Evolutionary conservation across 2,888 invertebrate genomes (phyloP).

Genomic region (Leptogaster cylindrica): DNA sequence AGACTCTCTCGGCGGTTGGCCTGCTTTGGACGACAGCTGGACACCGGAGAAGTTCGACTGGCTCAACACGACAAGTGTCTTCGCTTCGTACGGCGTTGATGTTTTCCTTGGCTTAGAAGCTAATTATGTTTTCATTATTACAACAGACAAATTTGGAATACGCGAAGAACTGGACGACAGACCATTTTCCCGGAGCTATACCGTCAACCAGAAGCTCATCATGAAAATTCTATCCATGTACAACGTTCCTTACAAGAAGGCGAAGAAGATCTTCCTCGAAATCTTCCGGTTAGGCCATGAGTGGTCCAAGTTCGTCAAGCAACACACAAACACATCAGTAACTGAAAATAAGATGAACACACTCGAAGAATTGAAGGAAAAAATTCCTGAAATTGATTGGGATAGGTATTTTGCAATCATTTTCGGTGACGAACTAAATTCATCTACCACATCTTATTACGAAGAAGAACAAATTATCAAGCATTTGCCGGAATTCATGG

Average conservation of each 20-base stretch:
- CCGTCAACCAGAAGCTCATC: not conserved
- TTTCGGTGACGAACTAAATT: not conserved
- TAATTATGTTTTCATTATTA: not conserved
- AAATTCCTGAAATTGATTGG: slow-evolving; percentile 1
- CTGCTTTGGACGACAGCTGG: slow-evolving; percentile 38
- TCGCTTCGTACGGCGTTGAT: slow-evolving; percentile 74
- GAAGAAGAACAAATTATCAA: too few species aligned
- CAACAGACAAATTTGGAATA: not conserved
- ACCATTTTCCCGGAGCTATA: not conserved
- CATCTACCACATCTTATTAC: not conserved
- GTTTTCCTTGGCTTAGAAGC: not conserved
- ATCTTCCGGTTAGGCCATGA: not conserved
- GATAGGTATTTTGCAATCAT: not conserved
- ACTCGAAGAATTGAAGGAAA: too few species aligned
- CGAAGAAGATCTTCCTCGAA: too few species aligned
- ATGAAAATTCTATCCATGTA: slow-evolving; percentile 10
- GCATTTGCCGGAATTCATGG: too few species aligned
- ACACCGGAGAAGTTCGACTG: slow-evolving; percentile 47
- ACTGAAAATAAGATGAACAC: too few species aligned
- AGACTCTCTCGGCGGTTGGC: slow-evolving; percentile 18
- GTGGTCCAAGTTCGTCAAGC: too few species aligned
- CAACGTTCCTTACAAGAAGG: too few species aligned
- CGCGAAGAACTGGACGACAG: not conserved
- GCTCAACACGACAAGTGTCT: not conserved
- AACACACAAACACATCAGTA: too few species aligned